Conservation (phyloP, 2,797 vertebrate species). For the Otolemur crassicaudatus region DNA sequence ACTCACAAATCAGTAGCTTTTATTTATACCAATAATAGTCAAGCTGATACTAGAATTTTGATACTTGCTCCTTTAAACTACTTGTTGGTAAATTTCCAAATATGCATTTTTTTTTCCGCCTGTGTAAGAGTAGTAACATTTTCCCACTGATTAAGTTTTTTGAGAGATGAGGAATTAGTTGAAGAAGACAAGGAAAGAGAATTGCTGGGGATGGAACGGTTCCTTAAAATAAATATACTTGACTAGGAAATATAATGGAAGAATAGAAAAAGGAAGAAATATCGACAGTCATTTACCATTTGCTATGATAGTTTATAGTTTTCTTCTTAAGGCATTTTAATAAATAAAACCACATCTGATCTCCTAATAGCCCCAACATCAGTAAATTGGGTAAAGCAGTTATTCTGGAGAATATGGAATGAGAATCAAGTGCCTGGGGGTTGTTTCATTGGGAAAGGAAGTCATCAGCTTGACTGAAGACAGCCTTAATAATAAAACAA, state of each 20-base stretch:
- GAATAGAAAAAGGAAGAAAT: not conserved
- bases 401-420: not conserved
- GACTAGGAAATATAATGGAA: not conserved
- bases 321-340: not conserved
- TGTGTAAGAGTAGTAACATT: not conserved
- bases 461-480: conserved; percentile 41
- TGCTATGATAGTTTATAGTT: not conserved
- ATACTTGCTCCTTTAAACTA: not conserved
- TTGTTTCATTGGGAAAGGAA: conserved; percentile 41
- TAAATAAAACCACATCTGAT: not conserved
- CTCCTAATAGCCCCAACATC: not conserved
- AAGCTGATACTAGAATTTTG: not conserved
- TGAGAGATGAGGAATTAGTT: not conserved
- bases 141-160: not conserved
- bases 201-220: not conserved
- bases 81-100: not conserved
- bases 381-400: not conserved
- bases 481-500: conserved; percentile 39
- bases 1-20: too few species aligned
- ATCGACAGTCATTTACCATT: not conserved
- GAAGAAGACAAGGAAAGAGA: not conserved
- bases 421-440: not conserved
- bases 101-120: not conserved
- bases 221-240: not conserved
- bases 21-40: too few species aligned